These are phyloP conservation scores for Neoniphon sammara DNA, from an alignment of 2,797 vertebrate species.

Conservation along the genomic window DNA sequence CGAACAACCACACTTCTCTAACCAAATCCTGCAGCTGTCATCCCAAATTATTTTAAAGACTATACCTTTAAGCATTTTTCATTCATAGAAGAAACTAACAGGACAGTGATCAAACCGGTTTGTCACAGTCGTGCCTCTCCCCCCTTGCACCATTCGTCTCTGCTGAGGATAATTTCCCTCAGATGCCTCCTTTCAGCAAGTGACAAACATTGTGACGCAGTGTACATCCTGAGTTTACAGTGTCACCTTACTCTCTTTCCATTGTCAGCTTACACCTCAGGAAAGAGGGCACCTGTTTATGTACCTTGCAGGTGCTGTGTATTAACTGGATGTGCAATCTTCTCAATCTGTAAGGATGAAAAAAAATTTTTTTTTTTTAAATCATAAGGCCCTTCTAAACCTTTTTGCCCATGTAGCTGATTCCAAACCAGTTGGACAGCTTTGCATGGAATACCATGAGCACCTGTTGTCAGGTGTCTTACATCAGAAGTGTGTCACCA, in stretches of 20 bases:
- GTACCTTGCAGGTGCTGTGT: conserved; percentile 10
- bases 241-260: conserved; percentile 57
- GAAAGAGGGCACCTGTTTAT: not conserved
- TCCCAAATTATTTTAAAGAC: too few species aligned
- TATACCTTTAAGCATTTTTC: conserved; percentile 16
- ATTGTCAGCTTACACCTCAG: conserved; percentile 50
- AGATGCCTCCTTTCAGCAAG: conserved; percentile 22
- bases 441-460: conserved; percentile 19
- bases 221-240: conserved; percentile 20
- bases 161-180: conserved; percentile 20
- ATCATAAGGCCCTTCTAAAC: too few species aligned
- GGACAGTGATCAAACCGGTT: conserved; percentile 57
- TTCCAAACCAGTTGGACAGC: not conserved
- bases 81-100: not conserved
- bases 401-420: not conserved
- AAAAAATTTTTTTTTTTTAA: too few species aligned
- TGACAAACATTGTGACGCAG: conserved; percentile 10
- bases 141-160: conserved; percentile 6
- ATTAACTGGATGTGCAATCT: conserved; percentile 9
- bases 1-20: too few species aligned
- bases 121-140: conserved; percentile 20
- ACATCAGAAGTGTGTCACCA: not conserved
- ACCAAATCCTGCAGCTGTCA: too few species aligned
- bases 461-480: conserved; percentile 16
- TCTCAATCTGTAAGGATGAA: not conserved